Evolutionary conservation across 2,888 invertebrate species (phyloP).

Genomic region (Dolichomitus sp.): DNA sequence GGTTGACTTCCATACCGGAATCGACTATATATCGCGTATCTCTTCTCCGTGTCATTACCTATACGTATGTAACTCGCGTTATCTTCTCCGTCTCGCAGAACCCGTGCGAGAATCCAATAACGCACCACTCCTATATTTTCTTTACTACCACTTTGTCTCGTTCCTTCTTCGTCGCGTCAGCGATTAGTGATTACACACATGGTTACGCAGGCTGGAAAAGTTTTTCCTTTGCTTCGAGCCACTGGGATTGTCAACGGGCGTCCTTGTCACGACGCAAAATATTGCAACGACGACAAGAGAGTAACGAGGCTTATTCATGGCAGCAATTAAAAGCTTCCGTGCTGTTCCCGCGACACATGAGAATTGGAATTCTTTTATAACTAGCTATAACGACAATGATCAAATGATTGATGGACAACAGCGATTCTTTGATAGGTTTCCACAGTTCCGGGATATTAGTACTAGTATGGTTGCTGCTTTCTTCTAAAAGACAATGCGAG

Average conservation of each 20-base stretch:
- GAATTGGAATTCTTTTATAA: constrained; percentile 58
- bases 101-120: constrained; percentile 44
- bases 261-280: constrained; percentile 58
- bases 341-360: constrained; percentile 34
- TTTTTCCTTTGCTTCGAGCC: constrained; percentile 18
- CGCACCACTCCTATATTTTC: constrained; percentile 58
- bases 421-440: constrained; percentile 25
- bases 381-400: constrained; percentile 29
- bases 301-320: constrained; percentile 43
- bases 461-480: neutral
- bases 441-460: constrained; percentile 55
- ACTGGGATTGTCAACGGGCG: constrained; percentile 11
- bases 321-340: constrained; percentile 60
- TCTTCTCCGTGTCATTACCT: constrained; percentile 2
- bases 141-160: neutral
- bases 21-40: constrained; percentile 47
- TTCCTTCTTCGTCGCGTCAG: constrained; percentile 15
- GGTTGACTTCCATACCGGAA: constrained; percentile 60
- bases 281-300: constrained; percentile 24
- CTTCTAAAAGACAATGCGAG: neutral
- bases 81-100: constrained; percentile 8
- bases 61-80: constrained; percentile 15
- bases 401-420: constrained; percentile 58
- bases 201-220: neutral
- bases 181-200: constrained; percentile 24